Base-by-base conservation (phyloP, 2,113 vertebrate genomes). In the Trachemys scripta region DNA sequence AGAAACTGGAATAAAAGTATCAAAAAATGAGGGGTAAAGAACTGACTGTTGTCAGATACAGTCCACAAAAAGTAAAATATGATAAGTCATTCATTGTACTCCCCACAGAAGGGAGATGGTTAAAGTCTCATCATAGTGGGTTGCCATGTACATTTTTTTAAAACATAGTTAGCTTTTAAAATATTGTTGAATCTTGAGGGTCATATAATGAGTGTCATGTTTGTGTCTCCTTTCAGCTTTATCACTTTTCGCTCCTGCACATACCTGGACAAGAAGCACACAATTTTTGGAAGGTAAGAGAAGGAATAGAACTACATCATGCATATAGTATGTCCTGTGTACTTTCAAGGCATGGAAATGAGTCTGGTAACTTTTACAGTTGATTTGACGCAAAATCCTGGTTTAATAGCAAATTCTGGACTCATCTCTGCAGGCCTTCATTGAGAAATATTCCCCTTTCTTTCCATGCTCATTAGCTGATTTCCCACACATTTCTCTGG, bases 161-260 rank as follows among this genome's bases (percentile, higher is more conserved):
- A 62, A 27, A 27, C 19, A 0, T 19, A 45, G 38, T 10, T 17
- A 75, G 51, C 0, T 89, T 96, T 82, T 72, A 47, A 53, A 83
- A 83, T 19, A 27, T 88, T 56, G 2, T 69, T 90, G 82, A 65
- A 79, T 84, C 31, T 45, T 79, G 47, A 82, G 81, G 84, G 38
- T 51, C 38, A 47, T 20, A 17, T 35, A n/a, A 51, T 96, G 80
- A 97, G 75, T 82, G 72, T 86, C 93, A 4, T 0, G 1, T 95
- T 47, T 90, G 51, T 24, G 0, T 78, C 56, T 80, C n/a, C 89
- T 29, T 90, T 78, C 94, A 99, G 99, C 97, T 99, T 99, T 91
- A 99, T 99, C 98, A 99, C 99, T 1, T 99, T 99, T 92, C 99
- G 99, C 27, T 99, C 99, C 4, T 99, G 99, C 54, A 97, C 98